Evolutionary conservation across 2,113 vertebrate species (phyloP).

Genomic region (Copsychus sechellarum): DNA sequence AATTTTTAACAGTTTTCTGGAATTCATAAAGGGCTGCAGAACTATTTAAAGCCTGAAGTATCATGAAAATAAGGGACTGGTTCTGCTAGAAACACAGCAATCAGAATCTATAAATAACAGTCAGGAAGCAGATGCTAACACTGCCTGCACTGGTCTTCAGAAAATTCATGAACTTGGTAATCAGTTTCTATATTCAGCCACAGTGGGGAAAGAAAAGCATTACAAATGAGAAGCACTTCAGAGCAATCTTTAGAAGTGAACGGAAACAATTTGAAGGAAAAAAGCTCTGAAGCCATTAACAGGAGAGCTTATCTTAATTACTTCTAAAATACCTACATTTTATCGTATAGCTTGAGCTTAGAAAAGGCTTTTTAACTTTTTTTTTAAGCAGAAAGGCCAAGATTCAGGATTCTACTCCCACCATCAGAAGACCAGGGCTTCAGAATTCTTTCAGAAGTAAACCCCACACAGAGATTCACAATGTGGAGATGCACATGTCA

Average conservation of each 20-base stretch:
- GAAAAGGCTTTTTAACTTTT: not conserved
- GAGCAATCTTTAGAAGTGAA: constrained; percentile 40
- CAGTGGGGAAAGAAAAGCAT: constrained; percentile 10
- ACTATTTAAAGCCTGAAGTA: constrained; percentile 28
- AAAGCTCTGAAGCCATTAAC: constrained; percentile 24
- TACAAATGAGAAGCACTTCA: constrained; percentile 47
- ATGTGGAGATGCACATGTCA: not conserved
- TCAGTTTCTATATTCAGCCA: constrained; percentile 59
- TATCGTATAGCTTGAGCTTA: not conserved
- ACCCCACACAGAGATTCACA: rapidly evolving
- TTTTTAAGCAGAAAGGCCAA: not conserved
- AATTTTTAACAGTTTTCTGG: not conserved
- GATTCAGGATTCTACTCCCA: not conserved
- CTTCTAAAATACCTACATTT: constrained; percentile 34
- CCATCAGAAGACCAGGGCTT: not conserved
- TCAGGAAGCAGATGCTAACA: constrained; percentile 54
- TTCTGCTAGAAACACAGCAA: constrained; percentile 39
- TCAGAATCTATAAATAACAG: constrained; percentile 50
- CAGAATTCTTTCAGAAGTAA: not conserved
- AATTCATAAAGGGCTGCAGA: not conserved
- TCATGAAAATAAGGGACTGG: constrained; percentile 17
- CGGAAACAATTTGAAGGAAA: constrained; percentile 25
- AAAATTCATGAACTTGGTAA: constrained; percentile 59
- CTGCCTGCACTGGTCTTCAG: constrained; percentile 28
- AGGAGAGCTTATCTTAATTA: constrained; percentile 48